Percentiles rank a stretch among this genome's conserved stretches.
Evolutionary conservation across 1,140 invertebrate species (phyloP).

Genomic region (Condylostylus longicornis): DNA sequence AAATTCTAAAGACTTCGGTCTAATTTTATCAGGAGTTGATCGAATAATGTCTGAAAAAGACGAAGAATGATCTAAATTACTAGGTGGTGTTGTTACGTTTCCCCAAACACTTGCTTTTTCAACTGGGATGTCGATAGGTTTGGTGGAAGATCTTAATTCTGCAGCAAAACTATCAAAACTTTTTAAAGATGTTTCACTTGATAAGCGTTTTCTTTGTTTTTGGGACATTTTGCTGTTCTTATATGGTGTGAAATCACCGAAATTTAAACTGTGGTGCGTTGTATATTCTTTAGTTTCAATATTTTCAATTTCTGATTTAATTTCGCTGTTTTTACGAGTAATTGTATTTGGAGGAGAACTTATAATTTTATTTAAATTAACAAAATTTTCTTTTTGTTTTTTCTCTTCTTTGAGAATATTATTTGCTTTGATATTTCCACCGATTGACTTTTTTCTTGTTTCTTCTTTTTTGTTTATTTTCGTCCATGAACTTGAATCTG

Average conservation of each 20-base stretch:
- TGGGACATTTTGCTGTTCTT: slow-evolving; percentile 36
- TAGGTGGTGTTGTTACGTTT: slow-evolving; percentile 12
- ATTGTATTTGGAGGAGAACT: neutral
- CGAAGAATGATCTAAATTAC: slow-evolving; percentile 18
- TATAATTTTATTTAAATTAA: slow-evolving; percentile 4
- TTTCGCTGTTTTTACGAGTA: slow-evolving; percentile 4
- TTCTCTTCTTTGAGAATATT: slow-evolving; percentile 24
- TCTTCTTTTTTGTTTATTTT: slow-evolving; percentile 27
- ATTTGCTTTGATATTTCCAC: slow-evolving; percentile 26
- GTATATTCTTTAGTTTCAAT: slow-evolving; percentile 16
- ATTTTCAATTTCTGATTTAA: slow-evolving; percentile 10
- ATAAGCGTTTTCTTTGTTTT: slow-evolving; percentile 37
- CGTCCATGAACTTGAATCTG: slow-evolving; percentile 19
- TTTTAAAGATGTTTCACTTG: slow-evolving; percentile 21
- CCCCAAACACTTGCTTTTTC: slow-evolving; percentile 23
- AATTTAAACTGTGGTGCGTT: slow-evolving; percentile 25
- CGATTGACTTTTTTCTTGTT: slow-evolving; percentile 20
- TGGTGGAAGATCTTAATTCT: slow-evolving; percentile 1
- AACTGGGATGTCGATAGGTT: slow-evolving; percentile 12
- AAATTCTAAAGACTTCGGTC: neutral
- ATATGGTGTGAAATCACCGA: slow-evolving; percentile 20
- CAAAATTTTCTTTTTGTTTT: slow-evolving; percentile 9
- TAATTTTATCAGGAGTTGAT: neutral
- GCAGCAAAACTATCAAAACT: slow-evolving; percentile 7
- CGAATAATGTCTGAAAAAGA: slow-evolving; percentile 29